Conservation (phyloP, 2,113 vertebrate species). For the Telmatochromis sp. region DNA sequence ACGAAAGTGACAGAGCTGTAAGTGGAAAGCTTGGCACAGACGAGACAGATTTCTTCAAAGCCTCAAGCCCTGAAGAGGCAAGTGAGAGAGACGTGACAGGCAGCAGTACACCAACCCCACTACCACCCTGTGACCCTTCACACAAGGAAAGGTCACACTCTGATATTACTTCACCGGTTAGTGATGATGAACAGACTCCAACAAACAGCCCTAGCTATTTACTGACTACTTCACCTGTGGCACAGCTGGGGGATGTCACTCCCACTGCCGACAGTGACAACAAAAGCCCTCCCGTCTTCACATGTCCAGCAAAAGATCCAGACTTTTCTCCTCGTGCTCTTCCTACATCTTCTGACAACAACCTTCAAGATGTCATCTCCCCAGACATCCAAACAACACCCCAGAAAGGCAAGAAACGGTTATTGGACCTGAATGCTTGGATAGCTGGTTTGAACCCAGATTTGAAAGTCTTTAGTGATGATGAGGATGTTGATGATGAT, state of each 20-base stretch:
- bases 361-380: neutral
- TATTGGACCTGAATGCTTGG: slow-evolving; percentile 26
- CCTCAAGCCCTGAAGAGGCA: neutral
- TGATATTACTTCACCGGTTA: neutral
- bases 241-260: neutral
- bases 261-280: neutral
- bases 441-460: slow-evolving; percentile 48
- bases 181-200: slow-evolving; percentile 49
- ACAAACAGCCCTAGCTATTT: slow-evolving; percentile 44
- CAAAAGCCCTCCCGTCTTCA: neutral
- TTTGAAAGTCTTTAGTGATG: slow-evolving; percentile 26
- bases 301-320: neutral
- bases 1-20: neutral
- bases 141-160: neutral
- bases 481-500: slow-evolving; percentile 35
- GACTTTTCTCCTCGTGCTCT: neutral
- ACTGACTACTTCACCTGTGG: neutral
- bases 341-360: neutral
- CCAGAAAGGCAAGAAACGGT: slow-evolving; percentile 3
- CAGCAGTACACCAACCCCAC: neutral
- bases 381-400: neutral
- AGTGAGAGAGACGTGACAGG: neutral
- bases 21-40: slow-evolving; percentile 5
- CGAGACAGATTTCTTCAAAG: slow-evolving; percentile 46
- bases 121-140: neutral